Conservation (phyloP, 1,140 invertebrate species). For the Tyrophagus putrescentiae region DNA sequence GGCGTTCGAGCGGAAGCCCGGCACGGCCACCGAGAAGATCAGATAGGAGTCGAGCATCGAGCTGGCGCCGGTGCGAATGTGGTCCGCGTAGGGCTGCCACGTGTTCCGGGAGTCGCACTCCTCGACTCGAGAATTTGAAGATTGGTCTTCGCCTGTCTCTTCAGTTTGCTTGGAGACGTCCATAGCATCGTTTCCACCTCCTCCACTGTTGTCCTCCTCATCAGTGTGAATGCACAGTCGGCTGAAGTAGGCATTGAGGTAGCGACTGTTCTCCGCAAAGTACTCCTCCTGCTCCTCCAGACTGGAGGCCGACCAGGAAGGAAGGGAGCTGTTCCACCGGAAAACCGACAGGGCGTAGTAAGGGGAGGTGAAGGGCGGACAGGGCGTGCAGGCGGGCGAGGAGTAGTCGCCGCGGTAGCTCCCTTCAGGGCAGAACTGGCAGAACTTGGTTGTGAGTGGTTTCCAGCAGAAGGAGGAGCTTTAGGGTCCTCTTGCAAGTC, state of each 20-base stretch:
- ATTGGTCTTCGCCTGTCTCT: too few relatives aligned
- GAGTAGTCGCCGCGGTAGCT: slow-evolving; percentile 33
- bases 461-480: too few relatives aligned
- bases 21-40: slow-evolving; percentile 37
- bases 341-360: slow-evolving; percentile 39
- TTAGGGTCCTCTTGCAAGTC: slow-evolving; percentile 31
- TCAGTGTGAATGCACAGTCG: slow-evolving; percentile 2
- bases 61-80: slow-evolving; percentile 20
- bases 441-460: too few relatives aligned
- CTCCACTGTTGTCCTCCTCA: background rate
- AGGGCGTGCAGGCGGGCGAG: slow-evolving; percentile 36
- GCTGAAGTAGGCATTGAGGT: slow-evolving; percentile 9
- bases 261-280: background rate
- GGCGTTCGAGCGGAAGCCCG: slow-evolving; percentile 37
- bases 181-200: background rate
- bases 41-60: slow-evolving; percentile 33
- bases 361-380: slow-evolving; percentile 41
- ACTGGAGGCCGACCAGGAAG: background rate
- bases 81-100: slow-evolving; percentile 11
- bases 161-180: too few relatives aligned
- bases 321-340: slow-evolving; percentile 37
- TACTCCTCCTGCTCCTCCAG: background rate
- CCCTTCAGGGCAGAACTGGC: slow-evolving; percentile 35
- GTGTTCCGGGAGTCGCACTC: background rate
- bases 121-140: too few relatives aligned